Conservation (phyloP, 35 echinoderm and acorn worm genomes). For the Lytechinus variegatus region DNA sequence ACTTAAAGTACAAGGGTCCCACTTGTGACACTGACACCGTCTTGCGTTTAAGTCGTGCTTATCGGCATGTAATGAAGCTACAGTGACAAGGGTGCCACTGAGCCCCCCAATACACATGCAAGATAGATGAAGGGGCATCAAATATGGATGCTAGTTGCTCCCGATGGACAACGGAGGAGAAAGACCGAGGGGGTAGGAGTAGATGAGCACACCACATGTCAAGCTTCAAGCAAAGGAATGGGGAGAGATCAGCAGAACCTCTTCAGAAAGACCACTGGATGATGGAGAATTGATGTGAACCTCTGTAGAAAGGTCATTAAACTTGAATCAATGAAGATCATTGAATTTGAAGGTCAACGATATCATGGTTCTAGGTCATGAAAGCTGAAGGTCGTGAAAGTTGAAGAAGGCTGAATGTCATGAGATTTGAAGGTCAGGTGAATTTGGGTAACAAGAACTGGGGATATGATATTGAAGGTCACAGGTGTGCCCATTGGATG, state of each 20-base stretch:
- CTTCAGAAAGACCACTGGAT: not conserved
- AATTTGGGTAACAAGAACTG: not conserved
- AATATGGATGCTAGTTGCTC: slow-evolving; percentile 48
- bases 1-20: slow-evolving; percentile 42
- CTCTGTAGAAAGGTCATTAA: not conserved
- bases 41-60: slow-evolving; percentile 37
- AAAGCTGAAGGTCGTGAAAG: not conserved
- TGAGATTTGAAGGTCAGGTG: not conserved
- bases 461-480: not conserved
- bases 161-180: not conserved
- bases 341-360: not conserved
- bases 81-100: slow-evolving; percentile 25
- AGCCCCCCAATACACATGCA: slow-evolving; percentile 18
- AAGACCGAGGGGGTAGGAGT: not conserved
- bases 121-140: slow-evolving; percentile 54
- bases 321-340: not conserved
- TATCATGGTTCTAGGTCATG: too few species aligned
- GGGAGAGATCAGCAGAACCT: not conserved
- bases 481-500: not conserved
- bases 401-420: not conserved
- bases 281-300: not conserved
- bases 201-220: slow-evolving; percentile 14
- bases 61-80: slow-evolving; percentile 46
- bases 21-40: slow-evolving; percentile 26
- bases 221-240: not conserved